Evolutionary conservation across 2,797 vertebrate genomes (phyloP), one percentile per base, ranked within the genome.

Genomic region (Diplodus puntazzo): DNA sequence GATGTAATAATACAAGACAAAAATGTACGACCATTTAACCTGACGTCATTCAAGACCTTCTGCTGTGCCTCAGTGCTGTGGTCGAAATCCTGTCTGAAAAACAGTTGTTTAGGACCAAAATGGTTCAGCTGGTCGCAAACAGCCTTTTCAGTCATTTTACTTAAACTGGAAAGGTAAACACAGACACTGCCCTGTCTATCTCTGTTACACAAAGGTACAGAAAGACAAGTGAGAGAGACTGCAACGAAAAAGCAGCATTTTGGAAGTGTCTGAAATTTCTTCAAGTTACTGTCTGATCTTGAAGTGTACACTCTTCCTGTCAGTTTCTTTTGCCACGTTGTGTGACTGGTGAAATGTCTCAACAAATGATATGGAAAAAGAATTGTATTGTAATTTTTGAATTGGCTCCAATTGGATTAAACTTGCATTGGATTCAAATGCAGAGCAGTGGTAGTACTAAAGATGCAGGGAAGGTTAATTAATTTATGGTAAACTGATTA

Each of bases 191-290:
- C 27, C 30, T n/a, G 30, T 2, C 27, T 23, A 7, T 2, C 2
- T n/a, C n/a, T n/a, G n/a, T n/a, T n/a, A n/a, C n/a, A n/a, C n/a
- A n/a, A n/a, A 30, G 42, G 14, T 23, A 25, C 61, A 7, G 43
- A 27, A 48, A 62, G 10, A 62, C 18, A n/a, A 42, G 12, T 13
- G 20, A 59, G 5, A 18, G 14, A 12, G 25, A 6, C 27, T 30
- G 10, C 20, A 1, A 42, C 27, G 39, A 16, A 45, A 55, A 55
- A 48, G 4, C 54, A 48, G 43, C 43, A 4, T 30, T 30, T 5
- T 69, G 53, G 25, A 69, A 34, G 48, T 30, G 65, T 55, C 11
- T 50, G 4, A 66, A 17, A n/a, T n/a, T 30, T 57, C 42, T n/a
- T 30, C 23, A 46, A n/a, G 23, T 46, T 20, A 6, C 23, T 13